Evolutionary conservation across 2,113 vertebrate genomes (phyloP), one percentile per base, ranked within the genome.

Genomic region (Girardinichthys multiradiatus): DNA sequence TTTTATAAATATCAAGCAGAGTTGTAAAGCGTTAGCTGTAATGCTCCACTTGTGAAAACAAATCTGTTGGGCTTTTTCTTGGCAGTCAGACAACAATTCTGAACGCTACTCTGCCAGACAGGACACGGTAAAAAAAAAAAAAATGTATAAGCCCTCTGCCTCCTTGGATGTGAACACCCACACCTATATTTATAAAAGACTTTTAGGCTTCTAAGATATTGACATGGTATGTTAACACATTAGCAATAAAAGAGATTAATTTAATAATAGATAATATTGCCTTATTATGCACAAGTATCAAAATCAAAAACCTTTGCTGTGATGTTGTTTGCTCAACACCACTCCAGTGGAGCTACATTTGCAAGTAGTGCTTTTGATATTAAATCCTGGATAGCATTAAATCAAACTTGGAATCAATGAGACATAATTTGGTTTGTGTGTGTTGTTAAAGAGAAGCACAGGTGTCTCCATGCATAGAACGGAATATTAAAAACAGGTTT

Each of bases 71-170:
- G n/a, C n/a, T n/a, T n/a, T n/a, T n/a, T n/a, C n/a, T n/a, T n/a
- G n/a, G n/a, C n/a, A n/a, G n/a, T n/a, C n/a, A n/a, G n/a, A n/a
- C n/a, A n/a, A n/a, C n/a, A n/a, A n/a, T n/a, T n/a, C n/a, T n/a
- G n/a, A n/a, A n/a, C n/a, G n/a, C n/a, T n/a, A n/a, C n/a, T n/a
- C n/a, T n/a, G n/a, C n/a, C n/a, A n/a, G n/a, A n/a, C n/a, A n/a
- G n/a, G n/a, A n/a, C n/a, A n/a, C n/a, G n/a, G n/a, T n/a, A n/a
- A n/a, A n/a, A n/a, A 9, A 77, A 54, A 81, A 68, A 75, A 75
- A 76, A 82, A 85, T 33, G 62, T n/a, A 86, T 83, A 70, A 79
- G 58, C 82, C 86, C 74, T 79, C 31, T 60, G 74, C 68, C 70
- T 54, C 61, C 30, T 48, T 57, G 64, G 74, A 64, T 65, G 68